Evolutionary conservation across 2,113 vertebrate species (phyloP).

Genomic region (Calypte anna): DNA sequence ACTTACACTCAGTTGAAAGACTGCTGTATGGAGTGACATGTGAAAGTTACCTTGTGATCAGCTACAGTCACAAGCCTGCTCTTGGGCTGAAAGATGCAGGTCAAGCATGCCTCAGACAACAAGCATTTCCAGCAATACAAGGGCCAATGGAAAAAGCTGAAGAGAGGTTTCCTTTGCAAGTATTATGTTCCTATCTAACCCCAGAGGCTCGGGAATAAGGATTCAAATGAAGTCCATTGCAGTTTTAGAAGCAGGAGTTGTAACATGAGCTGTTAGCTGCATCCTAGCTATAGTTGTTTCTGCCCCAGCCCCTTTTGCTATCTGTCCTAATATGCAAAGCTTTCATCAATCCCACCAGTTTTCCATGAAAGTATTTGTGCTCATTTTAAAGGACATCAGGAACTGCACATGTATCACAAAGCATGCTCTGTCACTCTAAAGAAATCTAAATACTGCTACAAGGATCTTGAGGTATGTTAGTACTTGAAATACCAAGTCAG

Average conservation of each 20-base stretch:
- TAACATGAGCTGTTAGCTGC: not conserved
- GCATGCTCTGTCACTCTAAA: not conserved
- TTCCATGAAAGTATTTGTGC: not conserved
- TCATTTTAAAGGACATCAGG: not conserved
- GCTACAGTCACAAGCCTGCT: not conserved
- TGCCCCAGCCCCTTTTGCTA: not conserved
- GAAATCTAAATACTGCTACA: not conserved
- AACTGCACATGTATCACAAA: not conserved
- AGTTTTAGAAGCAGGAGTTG: not conserved
- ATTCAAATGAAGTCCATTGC: not conserved
- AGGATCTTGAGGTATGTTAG: not conserved
- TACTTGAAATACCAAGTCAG: not conserved
- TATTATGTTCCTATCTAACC: not conserved
- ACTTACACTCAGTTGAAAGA: not conserved
- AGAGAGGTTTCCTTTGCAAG: not conserved
- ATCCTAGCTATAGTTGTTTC: not conserved
- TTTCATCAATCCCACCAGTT: not conserved
- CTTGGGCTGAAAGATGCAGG: not conserved
- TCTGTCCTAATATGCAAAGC: not conserved
- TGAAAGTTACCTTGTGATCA: not conserved
- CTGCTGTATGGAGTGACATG: not conserved
- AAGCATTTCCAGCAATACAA: not conserved
- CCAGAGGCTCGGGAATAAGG: not conserved
- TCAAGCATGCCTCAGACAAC: not conserved
- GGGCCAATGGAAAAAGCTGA: not conserved